These are phyloP conservation scores for Tenthredo scrophulariae DNA, from an alignment of 2,888 invertebrate genomes.

Conservation along the genomic window DNA sequence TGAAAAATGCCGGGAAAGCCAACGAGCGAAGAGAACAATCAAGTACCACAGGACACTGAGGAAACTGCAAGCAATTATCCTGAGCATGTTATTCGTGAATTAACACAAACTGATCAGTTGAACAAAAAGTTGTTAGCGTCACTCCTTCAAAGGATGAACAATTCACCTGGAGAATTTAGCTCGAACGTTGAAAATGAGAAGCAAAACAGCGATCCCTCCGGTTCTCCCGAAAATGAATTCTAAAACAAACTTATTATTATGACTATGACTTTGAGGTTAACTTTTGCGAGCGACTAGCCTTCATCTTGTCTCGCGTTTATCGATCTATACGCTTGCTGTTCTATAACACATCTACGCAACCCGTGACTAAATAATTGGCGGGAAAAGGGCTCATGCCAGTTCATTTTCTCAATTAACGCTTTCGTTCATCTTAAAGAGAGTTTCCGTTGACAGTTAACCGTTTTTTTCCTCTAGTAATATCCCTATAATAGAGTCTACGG, in stretches of 20 bases:
- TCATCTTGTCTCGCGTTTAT: not conserved
- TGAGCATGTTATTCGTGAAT: conserved; percentile 75
- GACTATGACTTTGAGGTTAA: conserved; percentile 31
- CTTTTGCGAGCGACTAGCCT: not conserved
- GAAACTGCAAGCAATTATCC: conserved; percentile 60
- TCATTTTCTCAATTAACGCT: not conserved
- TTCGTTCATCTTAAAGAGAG: not conserved
- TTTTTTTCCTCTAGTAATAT: not conserved
- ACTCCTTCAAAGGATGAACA: conserved; percentile 82
- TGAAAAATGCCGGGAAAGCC: conserved; percentile 73
- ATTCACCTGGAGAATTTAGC: conserved; percentile 65
- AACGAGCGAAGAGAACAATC: not conserved
- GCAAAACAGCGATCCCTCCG: not conserved
- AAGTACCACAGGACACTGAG: conserved; percentile 45
- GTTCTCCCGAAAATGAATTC: conserved; percentile 10
- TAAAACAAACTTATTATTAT: not conserved
- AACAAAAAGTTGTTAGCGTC: conserved; percentile 85
- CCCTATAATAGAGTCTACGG: not conserved
- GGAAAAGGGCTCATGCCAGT: not conserved
- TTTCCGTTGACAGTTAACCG: not conserved
- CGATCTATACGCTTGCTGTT: not conserved
- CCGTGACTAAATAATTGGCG: conserved; percentile 30
- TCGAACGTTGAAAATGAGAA: conserved; percentile 27
- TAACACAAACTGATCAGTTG: conserved; percentile 84
- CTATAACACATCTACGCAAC: not conserved